phyloP scores from a whole-genome alignment of 2,797 vertebrate genomes.

The Rousettus madagascariensis region DNA sequence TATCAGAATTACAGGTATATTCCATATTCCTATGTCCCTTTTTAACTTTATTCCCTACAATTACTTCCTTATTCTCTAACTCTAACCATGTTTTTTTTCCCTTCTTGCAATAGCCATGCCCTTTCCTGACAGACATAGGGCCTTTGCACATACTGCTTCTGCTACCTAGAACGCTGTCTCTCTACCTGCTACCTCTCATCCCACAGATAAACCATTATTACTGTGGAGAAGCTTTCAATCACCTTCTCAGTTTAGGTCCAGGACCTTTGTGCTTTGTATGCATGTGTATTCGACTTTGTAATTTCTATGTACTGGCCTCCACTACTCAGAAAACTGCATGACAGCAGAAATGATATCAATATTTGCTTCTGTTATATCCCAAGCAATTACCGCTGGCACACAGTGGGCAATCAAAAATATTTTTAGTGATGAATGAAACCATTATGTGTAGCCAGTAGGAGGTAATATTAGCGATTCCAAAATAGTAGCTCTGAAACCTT shows the following conservation, averaged over 20 bases:
- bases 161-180: not conserved
- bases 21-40: not conserved
- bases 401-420: not conserved
- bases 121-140: not conserved
- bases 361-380: not conserved
- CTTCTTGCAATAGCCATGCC: not conserved
- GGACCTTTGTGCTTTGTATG: not conserved
- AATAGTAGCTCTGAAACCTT: not conserved
- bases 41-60: not conserved
- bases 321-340: not conserved
- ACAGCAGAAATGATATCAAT: not conserved
- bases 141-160: not conserved
- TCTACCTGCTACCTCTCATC: not conserved
- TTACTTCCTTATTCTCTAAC: not conserved
- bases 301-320: not conserved
- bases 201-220: not conserved
- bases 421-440: not conserved
- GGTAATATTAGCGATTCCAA: not conserved
- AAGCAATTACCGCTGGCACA: not conserved
- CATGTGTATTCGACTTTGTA: too few species aligned
- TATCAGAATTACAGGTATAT: not conserved
- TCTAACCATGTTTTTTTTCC: not conserved
- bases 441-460: not conserved
- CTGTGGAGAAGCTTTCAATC: not conserved
- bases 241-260: not conserved